phyloP scores from a whole-genome alignment of 2,888 invertebrate species.

The Hydrotaea cyrtoneurina region DNA sequence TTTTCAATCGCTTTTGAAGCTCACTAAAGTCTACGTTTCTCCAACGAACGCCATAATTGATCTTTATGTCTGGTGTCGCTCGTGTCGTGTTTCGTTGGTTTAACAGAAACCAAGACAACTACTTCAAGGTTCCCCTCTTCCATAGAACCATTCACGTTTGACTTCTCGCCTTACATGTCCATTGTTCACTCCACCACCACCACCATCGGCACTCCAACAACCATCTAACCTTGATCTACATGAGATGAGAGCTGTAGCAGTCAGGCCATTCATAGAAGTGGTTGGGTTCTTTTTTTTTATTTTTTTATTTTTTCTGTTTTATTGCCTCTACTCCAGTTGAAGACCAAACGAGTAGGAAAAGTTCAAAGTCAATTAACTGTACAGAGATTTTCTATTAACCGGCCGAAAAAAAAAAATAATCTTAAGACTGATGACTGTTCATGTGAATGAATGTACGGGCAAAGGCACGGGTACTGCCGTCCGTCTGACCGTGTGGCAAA shows the following conservation, averaged over 20 bases:
- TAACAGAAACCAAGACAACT: neutral
- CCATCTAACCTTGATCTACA: conserved; percentile 26
- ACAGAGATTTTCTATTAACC: conserved; percentile 18
- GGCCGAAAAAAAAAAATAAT: neutral
- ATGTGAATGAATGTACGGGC: neutral
- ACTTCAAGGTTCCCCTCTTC: neutral
- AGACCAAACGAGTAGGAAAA: too few relatives aligned
- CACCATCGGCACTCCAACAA: too few relatives aligned
- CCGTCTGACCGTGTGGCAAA: conserved; percentile 26
- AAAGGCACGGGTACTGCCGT: neutral
- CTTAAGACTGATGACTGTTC: neutral
- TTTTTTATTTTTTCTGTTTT: too few relatives aligned
- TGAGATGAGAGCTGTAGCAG: neutral
- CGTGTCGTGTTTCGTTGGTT: neutral
- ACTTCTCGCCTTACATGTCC: neutral
- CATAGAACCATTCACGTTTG: conserved; percentile 1
- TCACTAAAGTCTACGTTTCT: too few relatives aligned
- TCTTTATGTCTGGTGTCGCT: too few relatives aligned
- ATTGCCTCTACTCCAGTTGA: neutral
- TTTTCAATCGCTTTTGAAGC: too few relatives aligned
- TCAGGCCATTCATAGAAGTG: neutral
- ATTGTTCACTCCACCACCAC: neutral
- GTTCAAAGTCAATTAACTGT: conserved; percentile 9
- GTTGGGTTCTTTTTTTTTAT: too few relatives aligned
- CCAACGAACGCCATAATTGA: too few relatives aligned